Percentiles rank a stretch among this genome's conserved stretches.
phyloP scores from a whole-genome alignment of 2,113 vertebrate species.

The Passer domesticus region DNA sequence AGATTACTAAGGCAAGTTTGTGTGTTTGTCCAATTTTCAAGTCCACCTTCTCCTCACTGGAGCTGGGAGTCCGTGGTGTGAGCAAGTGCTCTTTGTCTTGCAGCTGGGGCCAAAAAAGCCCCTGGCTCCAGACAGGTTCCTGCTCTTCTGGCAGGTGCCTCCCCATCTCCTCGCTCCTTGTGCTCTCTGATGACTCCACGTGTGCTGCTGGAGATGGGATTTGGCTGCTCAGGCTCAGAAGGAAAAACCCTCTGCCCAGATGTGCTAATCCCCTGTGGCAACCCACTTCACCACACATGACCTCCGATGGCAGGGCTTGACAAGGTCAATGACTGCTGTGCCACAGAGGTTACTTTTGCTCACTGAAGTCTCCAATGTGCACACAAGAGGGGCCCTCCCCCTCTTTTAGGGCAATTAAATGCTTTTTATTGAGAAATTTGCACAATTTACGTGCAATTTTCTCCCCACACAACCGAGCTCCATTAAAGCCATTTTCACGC shows the following conservation, averaged over 20 bases:
- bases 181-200: background rate
- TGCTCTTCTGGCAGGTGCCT: background rate
- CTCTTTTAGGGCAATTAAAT: slow-evolving; percentile 28
- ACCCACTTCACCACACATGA: slow-evolving; percentile 35
- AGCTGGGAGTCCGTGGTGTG: background rate
- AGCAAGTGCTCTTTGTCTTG: background rate
- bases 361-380: background rate
- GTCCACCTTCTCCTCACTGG: background rate
- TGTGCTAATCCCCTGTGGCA: slow-evolving; percentile 59
- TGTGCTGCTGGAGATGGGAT: background rate
- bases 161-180: background rate
- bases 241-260: slow-evolving; percentile 49
- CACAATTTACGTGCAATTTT: background rate
- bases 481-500: background rate
- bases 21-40: background rate
- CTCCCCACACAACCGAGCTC: background rate
- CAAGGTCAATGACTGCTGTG: slow-evolving; percentile 48
- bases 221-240: background rate
- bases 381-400: slow-evolving; percentile 1
- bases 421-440: slow-evolving; percentile 49
- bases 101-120: background rate
- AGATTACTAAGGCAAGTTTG: background rate
- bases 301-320: slow-evolving; percentile 33
- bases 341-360: slow-evolving; percentile 21
- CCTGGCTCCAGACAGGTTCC: background rate